Conservation (phyloP, 2,113 vertebrate species). For the Dendropsophus ebraccatus region DNA sequence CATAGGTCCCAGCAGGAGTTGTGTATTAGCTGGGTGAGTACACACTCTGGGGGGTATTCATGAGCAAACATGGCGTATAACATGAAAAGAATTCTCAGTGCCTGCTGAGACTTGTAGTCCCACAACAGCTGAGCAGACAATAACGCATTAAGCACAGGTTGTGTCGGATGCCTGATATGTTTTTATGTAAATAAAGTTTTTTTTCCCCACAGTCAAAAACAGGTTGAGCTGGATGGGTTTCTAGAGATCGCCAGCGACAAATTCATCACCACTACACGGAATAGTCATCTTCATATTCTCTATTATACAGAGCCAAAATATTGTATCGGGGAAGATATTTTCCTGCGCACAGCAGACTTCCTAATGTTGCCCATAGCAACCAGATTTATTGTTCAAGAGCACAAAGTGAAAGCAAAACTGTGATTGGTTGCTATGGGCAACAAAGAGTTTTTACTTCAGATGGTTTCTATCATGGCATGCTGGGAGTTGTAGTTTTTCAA, state of each 20-base stretch:
- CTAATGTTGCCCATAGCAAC: too few relatives aligned
- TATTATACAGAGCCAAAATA: background rate
- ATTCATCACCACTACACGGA: background rate
- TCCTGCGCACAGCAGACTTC: too few relatives aligned
- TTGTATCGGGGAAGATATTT: background rate
- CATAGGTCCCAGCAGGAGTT: background rate
- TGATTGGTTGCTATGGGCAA: too few relatives aligned
- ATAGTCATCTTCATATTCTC: background rate
- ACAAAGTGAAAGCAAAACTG: too few relatives aligned
- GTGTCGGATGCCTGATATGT: background rate
- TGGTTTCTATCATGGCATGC: too few relatives aligned
- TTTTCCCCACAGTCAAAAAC: background rate
- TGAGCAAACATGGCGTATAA: background rate
- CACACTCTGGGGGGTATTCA: background rate
- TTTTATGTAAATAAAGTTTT: constrained; percentile 2
- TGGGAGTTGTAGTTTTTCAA: too few relatives aligned
- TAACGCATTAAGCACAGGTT: background rate
- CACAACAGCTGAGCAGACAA: background rate
- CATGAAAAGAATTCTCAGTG: background rate
- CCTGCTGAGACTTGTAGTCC: constrained; percentile 24
- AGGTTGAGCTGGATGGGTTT: background rate
- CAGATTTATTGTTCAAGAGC: too few relatives aligned
- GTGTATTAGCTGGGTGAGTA: background rate
- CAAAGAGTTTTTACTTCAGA: too few relatives aligned
- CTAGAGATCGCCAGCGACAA: background rate